Base-by-base conservation (phyloP, 2,888 invertebrate species). In the Resseliella maxima region DNA sequence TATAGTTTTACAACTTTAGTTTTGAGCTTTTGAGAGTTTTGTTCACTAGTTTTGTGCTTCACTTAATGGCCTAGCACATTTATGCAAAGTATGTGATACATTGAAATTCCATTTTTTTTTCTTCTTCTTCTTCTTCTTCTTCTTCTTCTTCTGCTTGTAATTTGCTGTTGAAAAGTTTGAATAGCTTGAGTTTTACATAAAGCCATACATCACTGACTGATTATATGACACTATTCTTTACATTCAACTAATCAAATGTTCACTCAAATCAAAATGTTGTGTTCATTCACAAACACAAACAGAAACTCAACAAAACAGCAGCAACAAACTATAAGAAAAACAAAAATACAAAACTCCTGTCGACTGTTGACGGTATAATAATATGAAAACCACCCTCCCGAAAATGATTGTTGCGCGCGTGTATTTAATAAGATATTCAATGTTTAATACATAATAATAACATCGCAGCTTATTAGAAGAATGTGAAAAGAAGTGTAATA, bases 371-470 rank as follows among this genome's bases (percentile, higher is more conserved):
- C 41, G 12, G 12, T 41, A 41, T 5, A 41, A 41, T 41, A 41
- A 41, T 12, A 41, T 12, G 12, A 41, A 41, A 5, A 41, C 41
- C 5, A 41, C 41, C 41, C 41, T 12, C 41, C 12, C 5, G 10
- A 50, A 50, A 18, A 50, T 2, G 10, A 50, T 59, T n/a, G 59
- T 24, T 1, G 24, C 10, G 59, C 10, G 24, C 3, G 24, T 59
- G n/a, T 59, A 24, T 59, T 59, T 59, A 59, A 59, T 59, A 24
- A 59, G 59, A 59, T 59, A 59, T 59, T 59, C 24, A 59, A 10
- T 24, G 12, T 59, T 59, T 59, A 59, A 59, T 59, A 59, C 59
- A 59, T 59, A 59, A 59, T 59, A 59, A 59, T 59, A 59, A 59
- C 59, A 59, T n/a, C n/a, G 3, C 59, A 59, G 59, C 59, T 59